These are phyloP conservation scores for Coracopsis vasa DNA, from an alignment of 2,113 vertebrate genomes.

Conservation along the genomic window DNA sequence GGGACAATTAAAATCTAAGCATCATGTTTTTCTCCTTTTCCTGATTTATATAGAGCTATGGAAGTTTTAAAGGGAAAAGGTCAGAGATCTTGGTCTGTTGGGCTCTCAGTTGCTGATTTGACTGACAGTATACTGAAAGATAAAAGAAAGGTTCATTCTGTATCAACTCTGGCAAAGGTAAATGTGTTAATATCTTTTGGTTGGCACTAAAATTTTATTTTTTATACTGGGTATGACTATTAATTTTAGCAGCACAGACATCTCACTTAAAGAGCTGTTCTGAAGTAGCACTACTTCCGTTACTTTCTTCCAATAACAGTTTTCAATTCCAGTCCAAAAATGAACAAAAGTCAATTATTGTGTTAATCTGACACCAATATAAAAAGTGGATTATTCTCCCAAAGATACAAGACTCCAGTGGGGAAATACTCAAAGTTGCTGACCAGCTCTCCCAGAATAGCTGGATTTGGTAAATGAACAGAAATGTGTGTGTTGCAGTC, in stretches of 20 bases:
- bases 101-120: constrained; percentile 91
- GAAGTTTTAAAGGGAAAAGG: constrained; percentile 87
- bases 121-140: constrained; percentile 86
- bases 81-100: constrained; percentile 93
- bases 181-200: not conserved
- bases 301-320: not conserved
- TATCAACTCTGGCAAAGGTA: constrained; percentile 92
- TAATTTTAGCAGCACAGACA: not conserved
- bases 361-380: not conserved
- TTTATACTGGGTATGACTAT: not conserved
- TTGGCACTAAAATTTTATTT: not conserved
- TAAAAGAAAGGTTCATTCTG: constrained; percentile 86
- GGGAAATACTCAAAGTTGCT: not conserved
- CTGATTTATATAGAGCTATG: constrained; percentile 78
- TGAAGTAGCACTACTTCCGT: not conserved
- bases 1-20: constrained; percentile 11
- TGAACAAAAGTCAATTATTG: not conserved
- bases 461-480: not conserved
- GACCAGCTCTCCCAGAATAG: not conserved
- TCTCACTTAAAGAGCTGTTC: not conserved
- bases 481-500: not conserved
- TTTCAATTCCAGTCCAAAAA: not conserved
- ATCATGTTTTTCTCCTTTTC: not conserved
- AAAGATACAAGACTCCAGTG: not conserved
- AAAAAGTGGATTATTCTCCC: not conserved